Evolutionary conservation across 1,140 invertebrate species (phyloP).

Genomic region (honey bee (Apis mellifera)): DNA sequence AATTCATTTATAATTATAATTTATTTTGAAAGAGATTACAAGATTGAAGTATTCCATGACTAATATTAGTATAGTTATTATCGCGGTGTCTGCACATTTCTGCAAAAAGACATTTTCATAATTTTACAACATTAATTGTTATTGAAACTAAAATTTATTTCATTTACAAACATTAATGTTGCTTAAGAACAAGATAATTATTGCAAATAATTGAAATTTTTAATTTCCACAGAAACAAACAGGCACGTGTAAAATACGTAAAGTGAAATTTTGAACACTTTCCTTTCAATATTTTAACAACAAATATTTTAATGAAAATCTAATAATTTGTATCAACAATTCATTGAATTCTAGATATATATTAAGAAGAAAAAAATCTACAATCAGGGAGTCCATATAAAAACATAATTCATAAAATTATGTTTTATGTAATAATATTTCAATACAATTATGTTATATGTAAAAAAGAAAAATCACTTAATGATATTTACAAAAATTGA

Average conservation of each 20-base stretch:
- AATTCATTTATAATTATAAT: background rate
- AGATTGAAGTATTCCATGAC: slow-evolving; percentile 34
- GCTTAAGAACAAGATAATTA: background rate
- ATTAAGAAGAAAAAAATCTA: slow-evolving; percentile 20
- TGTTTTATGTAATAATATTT: background rate
- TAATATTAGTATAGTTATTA: slow-evolving; percentile 11
- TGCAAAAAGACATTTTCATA: background rate
- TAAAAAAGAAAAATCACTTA: slow-evolving; percentile 22
- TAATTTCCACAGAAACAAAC: slow-evolving; percentile 29
- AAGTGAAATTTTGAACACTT: slow-evolving; percentile 29
- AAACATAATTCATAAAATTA: background rate
- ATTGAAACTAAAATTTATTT: background rate
- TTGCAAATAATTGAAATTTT: background rate
- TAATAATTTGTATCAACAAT: slow-evolving; percentile 45
- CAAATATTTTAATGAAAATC: slow-evolving; percentile 44
- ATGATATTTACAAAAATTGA: slow-evolving; percentile 55
- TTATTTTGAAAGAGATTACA: background rate
- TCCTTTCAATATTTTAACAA: slow-evolving; percentile 16
- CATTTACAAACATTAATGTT: background rate
- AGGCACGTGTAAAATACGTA: slow-evolving; percentile 29
- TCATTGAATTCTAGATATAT: slow-evolving; percentile 43
- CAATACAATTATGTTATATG: slow-evolving; percentile 35
- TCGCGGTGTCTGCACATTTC: slow-evolving; percentile 28
- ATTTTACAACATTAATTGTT: background rate
- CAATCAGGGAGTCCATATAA: slow-evolving; percentile 36